Percentiles rank a stretch among this genome's conserved stretches.
Conservation (phyloP, 2,797 vertebrate species). For the Paguma larvata region DNA sequence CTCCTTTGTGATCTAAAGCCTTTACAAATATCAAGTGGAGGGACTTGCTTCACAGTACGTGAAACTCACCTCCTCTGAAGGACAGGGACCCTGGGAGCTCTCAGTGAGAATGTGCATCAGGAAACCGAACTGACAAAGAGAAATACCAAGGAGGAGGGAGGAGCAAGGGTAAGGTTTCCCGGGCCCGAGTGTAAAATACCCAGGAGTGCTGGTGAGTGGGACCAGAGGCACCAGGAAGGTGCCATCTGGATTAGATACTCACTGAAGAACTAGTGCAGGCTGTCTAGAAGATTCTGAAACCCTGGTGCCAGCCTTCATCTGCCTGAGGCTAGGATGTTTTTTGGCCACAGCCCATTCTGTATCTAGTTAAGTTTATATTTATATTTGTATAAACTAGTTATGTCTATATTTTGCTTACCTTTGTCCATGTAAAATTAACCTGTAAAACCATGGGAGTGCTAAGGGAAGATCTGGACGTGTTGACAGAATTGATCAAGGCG, state of each 20-base stretch:
- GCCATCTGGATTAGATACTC: background rate
- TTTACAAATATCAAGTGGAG: background rate
- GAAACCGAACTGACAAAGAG: background rate
- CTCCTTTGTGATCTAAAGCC: background rate
- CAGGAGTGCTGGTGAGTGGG: background rate
- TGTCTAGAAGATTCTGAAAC: background rate
- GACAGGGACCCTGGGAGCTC: background rate
- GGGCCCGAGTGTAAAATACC: background rate
- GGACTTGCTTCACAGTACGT: background rate
- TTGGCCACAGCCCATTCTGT: background rate
- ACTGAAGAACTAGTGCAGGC: background rate
- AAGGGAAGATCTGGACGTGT: background rate
- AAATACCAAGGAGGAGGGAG: background rate
- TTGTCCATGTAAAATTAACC: constrained; percentile 1
- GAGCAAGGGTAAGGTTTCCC: background rate
- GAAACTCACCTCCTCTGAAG: background rate
- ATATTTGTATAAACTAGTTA: too few relatives aligned
- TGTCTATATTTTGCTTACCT: background rate
- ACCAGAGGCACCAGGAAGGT: background rate
- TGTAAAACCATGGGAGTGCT: background rate
- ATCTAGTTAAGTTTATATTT: background rate
- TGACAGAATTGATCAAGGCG: background rate
- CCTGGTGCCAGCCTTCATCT: background rate
- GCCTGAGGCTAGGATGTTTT: background rate
- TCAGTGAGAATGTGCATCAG: background rate